phyloP scores from a whole-genome alignment of 2,113 vertebrate genomes.

The Oriolus oriolus region DNA sequence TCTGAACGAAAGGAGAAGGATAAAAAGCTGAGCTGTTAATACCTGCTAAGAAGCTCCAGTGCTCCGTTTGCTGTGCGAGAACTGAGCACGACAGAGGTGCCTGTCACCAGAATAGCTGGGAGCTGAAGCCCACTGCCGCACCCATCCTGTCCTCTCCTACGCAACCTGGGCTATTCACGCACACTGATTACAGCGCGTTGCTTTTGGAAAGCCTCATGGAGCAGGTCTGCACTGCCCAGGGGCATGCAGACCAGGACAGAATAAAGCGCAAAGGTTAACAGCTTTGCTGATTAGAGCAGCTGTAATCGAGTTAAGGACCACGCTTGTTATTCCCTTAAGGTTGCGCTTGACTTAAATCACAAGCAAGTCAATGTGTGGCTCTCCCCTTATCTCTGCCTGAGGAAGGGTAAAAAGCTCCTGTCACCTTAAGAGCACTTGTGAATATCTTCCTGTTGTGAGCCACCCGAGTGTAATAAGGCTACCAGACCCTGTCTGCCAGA shows the following conservation, averaged over 20 bases:
- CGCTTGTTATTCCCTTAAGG: background rate
- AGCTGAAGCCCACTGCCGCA: rapidly evolving
- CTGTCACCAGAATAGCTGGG: background rate
- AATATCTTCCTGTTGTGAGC: background rate
- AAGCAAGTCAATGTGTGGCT: background rate
- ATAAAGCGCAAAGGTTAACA: background rate
- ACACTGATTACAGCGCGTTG: background rate
- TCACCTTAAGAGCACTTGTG: background rate
- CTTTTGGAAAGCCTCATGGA: background rate
- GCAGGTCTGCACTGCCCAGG: background rate
- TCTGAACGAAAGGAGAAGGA: background rate
- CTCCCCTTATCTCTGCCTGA: background rate
- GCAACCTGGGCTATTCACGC: rapidly evolving
- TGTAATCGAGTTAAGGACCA: background rate
- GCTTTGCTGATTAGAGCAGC: conserved; percentile 8
- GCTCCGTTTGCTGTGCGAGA: rapidly evolving
- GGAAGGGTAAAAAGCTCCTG: background rate
- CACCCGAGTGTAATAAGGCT: background rate
- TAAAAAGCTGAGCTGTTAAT: conserved; percentile 24
- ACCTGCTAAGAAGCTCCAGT: background rate
- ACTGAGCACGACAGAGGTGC: background rate
- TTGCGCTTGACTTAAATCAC: background rate
- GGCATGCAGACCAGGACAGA: background rate
- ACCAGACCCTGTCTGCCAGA: background rate
- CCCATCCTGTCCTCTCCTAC: background rate